phyloP scores from a whole-genome alignment of 2,113 vertebrate species.

The Eidolon helvum region DNA sequence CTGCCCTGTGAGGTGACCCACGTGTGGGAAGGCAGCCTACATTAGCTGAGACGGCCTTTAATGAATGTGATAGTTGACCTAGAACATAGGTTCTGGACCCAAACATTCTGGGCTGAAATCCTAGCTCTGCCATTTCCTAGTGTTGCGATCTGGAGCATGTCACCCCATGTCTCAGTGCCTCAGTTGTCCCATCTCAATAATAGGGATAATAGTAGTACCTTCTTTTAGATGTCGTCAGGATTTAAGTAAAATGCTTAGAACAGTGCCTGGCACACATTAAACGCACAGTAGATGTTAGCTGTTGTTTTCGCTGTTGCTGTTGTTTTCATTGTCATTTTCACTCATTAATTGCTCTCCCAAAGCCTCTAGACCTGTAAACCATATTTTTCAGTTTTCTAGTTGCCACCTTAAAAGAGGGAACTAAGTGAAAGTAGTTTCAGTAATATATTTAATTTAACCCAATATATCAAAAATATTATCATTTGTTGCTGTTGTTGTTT shows the following conservation, averaged over 20 bases:
- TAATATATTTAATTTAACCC: background rate
- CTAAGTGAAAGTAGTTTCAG: background rate
- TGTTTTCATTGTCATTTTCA: background rate
- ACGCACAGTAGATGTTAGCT: background rate
- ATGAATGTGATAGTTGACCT: background rate
- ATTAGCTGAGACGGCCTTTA: background rate
- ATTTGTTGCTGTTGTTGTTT: background rate
- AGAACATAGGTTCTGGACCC: too few relatives aligned
- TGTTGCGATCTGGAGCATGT: accelerated
- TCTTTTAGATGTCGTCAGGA: background rate
- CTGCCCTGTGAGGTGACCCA: background rate
- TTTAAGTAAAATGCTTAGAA: background rate
- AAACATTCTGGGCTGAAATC: background rate
- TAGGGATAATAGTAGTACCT: background rate
- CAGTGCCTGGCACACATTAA: background rate
- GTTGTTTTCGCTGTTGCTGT: background rate
- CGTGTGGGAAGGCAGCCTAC: background rate
- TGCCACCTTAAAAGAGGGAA: background rate
- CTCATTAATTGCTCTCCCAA: background rate
- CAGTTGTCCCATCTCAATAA: background rate
- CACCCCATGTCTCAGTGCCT: background rate
- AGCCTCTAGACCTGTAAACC: background rate
- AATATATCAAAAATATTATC: background rate
- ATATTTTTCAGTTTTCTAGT: background rate
- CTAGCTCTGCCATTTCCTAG: background rate